Evolutionary conservation across 2,888 invertebrate genomes (phyloP).

Genomic region (Drosophila barbarae): DNA sequence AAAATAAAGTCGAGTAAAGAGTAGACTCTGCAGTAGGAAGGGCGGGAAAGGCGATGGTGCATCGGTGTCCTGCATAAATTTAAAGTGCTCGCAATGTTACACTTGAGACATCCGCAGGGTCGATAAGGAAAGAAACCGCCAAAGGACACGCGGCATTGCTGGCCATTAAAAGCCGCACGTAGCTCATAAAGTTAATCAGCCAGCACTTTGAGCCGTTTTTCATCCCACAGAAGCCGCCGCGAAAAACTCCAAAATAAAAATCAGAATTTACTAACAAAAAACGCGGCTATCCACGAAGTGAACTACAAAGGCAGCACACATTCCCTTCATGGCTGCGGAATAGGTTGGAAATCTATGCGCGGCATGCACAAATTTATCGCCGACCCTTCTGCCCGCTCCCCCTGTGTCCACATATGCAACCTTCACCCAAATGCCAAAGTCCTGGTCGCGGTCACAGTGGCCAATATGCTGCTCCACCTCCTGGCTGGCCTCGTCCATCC

Average conservation of each 20-base stretch:
- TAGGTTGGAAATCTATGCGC: conserved; percentile 69
- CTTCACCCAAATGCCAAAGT: conserved; percentile 70
- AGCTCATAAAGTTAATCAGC: conserved; percentile 73
- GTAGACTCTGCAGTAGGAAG: neutral
- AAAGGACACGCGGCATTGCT: conserved; percentile 39
- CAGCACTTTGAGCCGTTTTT: conserved; percentile 43
- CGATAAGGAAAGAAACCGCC: conserved; percentile 50
- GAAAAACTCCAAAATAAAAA: conserved; percentile 15
- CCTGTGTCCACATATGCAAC: conserved; percentile 46
- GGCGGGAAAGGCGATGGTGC: neutral
- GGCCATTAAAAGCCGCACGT: conserved; percentile 69
- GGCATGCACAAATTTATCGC: conserved; percentile 74
- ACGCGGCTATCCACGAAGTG: conserved; percentile 6
- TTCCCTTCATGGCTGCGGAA: conserved; percentile 60
- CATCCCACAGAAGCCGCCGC: conserved; percentile 11
- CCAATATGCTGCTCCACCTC: conserved; percentile 63
- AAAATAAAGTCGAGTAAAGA: conserved; percentile 72
- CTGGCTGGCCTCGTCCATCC: conserved; percentile 32
- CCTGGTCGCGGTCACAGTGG: conserved; percentile 52
- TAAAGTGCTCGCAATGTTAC: conserved; percentile 67
- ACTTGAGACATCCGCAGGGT: conserved; percentile 58
- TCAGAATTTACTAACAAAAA: neutral
- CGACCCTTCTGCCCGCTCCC: conserved; percentile 27
- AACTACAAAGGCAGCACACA: conserved; percentile 51
- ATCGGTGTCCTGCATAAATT: conserved; percentile 62